These are phyloP conservation scores for Tetranychus truncatus DNA, from an alignment of 2,888 invertebrate genomes.

Conservation along the genomic window DNA sequence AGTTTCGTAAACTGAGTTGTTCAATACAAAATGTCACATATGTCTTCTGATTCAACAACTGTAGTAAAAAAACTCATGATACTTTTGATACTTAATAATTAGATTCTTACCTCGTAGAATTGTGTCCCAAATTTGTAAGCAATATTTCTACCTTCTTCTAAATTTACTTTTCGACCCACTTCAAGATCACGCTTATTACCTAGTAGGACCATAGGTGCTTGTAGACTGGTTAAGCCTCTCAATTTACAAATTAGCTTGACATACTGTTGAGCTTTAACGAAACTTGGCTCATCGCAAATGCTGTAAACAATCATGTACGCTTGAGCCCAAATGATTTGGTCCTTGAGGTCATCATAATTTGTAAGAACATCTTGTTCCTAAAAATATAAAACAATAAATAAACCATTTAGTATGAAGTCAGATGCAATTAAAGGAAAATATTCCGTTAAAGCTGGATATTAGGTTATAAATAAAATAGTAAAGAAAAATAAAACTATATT, in stretches of 20 bases:
- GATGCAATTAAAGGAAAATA: neutral
- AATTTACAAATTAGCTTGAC: conserved; percentile 49
- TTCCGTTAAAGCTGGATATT: too few relatives aligned
- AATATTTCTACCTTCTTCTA: conserved; percentile 20
- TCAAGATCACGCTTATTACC: conserved; percentile 59
- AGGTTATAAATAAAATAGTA: too few relatives aligned
- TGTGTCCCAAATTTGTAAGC: conserved; percentile 31
- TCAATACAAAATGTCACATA: neutral
- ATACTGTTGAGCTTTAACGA: conserved; percentile 48
- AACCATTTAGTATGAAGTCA: neutral
- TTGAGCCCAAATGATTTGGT: conserved; percentile 54
- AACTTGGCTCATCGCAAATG: conserved; percentile 51
- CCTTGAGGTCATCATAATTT: neutral
- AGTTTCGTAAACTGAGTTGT: too few relatives aligned
- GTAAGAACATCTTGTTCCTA: neutral
- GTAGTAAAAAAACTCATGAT: too few relatives aligned
- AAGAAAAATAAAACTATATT: too few relatives aligned
- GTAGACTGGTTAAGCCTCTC: conserved; percentile 37
- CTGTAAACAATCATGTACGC: conserved; percentile 60
- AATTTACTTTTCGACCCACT: conserved; percentile 32
- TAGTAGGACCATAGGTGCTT: conserved; percentile 46
- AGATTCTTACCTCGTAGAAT: conserved; percentile 24
- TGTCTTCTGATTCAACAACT: too few relatives aligned
- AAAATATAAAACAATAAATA: neutral
- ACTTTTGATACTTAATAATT: neutral